Evolutionary conservation across 1,140 invertebrate species (phyloP), one percentile per base, ranked within the genome.

Genomic region (Lanistes nyassanus): DNA sequence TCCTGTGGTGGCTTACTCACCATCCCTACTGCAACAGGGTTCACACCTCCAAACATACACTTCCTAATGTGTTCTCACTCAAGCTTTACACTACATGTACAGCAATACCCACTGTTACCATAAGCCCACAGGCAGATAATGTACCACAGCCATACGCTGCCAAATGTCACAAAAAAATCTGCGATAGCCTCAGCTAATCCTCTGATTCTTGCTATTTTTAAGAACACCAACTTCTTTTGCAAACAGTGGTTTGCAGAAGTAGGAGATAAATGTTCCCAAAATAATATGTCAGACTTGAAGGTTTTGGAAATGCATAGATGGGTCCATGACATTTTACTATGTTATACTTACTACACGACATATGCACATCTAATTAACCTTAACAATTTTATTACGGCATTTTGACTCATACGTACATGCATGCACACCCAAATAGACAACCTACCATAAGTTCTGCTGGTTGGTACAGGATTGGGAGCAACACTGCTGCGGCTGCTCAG

Each of bases 1-100:
- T 88, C 87, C 65, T 83, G 80, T 6, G 84, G 83, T 34, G 84
- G 83, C 71, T 84, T 81, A 76, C 85, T 88, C 3, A 98, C 96
- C 80, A 82, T 88, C 73, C 85, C 84, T 66, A 87, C 83, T 85
- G 80, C 13, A 85, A 81, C 19, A 68, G 62, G 37, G 64, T 71
- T 39, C 51, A 81, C 13, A 65, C 29, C 62, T 56, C 60, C 39
- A 53, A 58, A 68, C 47, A 67, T 37, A 34, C 60, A n/a, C 9
- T 29, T 0, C 34, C 21, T 72, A 16, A 34, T 37, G 56, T 31
- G 26, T 26, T 36, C 7, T 23, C 42, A 26, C 51, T 64, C 34
- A 19, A 23, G 13, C 16, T 4, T 39, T 56, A 11, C 36, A 16
- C 53, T 23, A 58, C n/a, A n/a, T n/a, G n/a, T n/a, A n/a, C 36